Percentiles rank a stretch among this genome's conserved stretches.
These are phyloP conservation scores for Torymus tubicola DNA, from an alignment of 2,888 invertebrate species.

Conservation along the genomic window DNA sequence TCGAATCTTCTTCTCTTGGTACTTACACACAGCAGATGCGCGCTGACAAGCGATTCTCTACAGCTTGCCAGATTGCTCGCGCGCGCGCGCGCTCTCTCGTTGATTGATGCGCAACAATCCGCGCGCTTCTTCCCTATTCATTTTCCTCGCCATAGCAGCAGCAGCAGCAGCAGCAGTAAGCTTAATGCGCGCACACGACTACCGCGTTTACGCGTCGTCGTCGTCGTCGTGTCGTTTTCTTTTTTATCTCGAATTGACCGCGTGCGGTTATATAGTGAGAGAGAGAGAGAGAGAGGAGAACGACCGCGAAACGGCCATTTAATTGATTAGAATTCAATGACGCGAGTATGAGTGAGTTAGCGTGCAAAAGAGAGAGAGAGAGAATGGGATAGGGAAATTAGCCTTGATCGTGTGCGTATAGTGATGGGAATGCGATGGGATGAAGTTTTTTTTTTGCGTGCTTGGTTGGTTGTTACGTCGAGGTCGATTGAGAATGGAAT, in stretches of 20 bases:
- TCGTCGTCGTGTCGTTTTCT: background rate
- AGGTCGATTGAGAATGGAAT: no score
- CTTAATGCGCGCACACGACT: conserved; percentile 39
- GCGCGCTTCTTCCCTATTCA: conserved; percentile 12
- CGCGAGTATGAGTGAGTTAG: background rate
- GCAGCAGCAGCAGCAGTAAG: no score
- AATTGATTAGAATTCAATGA: conserved; percentile 53
- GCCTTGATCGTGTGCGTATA: no score
- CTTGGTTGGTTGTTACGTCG: no score
- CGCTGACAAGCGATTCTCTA: conserved; percentile 35
- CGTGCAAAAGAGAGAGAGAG: no score
- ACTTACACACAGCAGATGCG: conserved; percentile 30
- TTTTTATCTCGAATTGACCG: background rate
- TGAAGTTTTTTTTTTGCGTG: no score
- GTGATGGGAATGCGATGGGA: no score
- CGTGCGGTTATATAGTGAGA: background rate
- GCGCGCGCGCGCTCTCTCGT: conserved; percentile 27
- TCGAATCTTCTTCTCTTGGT: background rate
- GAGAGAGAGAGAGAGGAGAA: no score
- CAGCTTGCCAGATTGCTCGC: conserved; percentile 47
- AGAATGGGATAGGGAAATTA: no score
- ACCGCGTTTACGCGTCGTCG: conserved; percentile 59
- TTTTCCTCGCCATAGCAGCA: background rate
- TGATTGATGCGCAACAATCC: conserved; percentile 44
- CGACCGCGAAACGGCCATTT: conserved; percentile 49